These are phyloP conservation scores for Clanis bilineata DNA, from an alignment of 2,888 invertebrate genomes.

Conservation along the genomic window DNA sequence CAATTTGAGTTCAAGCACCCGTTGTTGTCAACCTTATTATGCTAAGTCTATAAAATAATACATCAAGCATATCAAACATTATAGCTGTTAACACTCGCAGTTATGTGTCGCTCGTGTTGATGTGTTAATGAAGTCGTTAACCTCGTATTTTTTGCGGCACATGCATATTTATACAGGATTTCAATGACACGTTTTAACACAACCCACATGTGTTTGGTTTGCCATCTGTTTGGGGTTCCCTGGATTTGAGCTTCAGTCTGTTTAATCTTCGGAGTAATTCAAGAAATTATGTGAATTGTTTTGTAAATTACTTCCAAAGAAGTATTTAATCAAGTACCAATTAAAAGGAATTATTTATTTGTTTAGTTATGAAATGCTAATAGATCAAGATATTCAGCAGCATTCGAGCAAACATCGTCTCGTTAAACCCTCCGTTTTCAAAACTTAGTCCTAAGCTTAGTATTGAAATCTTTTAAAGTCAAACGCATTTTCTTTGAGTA, in stretches of 20 bases:
- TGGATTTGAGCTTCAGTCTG: not conserved
- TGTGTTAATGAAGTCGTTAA: not conserved
- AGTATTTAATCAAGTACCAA: too few species aligned
- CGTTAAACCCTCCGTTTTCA: too few species aligned
- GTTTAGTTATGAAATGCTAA: too few species aligned
- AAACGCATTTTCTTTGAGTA: not conserved
- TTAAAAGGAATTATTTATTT: too few species aligned
- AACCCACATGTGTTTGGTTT: not conserved
- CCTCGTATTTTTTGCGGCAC: not conserved
- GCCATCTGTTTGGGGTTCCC: not conserved
- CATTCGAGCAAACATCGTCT: too few species aligned
- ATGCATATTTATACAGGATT: not conserved
- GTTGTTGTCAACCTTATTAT: not conserved
- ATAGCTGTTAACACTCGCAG: not conserved
- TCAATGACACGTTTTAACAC: not conserved
- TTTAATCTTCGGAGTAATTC: not conserved
- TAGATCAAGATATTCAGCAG: too few species aligned
- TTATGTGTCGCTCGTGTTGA: not conserved
- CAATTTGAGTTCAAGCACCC: not conserved
- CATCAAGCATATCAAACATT: not conserved
- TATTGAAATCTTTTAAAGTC: not conserved
- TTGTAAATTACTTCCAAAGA: too few species aligned
- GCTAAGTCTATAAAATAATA: not conserved
- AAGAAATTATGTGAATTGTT: not conserved
- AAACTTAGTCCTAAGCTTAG: not conserved